Evolutionary conservation across 2,797 vertebrate genomes (phyloP).

Genomic region (Momotus momota): DNA sequence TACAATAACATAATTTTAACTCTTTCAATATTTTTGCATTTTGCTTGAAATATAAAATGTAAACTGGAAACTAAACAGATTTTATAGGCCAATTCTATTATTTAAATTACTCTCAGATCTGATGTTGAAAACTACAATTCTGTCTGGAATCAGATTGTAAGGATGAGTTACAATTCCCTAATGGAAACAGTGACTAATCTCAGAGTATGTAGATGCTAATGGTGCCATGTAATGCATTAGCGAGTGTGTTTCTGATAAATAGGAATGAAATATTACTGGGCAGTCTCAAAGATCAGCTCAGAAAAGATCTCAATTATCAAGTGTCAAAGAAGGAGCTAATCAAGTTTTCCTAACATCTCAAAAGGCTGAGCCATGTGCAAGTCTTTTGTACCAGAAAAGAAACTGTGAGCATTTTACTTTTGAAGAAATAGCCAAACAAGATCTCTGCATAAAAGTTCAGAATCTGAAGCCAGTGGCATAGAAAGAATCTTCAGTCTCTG

Average conservation of each 20-base stretch:
- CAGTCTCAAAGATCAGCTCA: neutral
- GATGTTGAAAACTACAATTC: constrained; percentile 27
- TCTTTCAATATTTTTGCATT: constrained; percentile 34
- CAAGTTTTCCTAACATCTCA: neutral
- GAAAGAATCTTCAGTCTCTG: neutral
- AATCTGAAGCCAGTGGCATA: neutral
- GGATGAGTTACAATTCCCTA: constrained; percentile 50
- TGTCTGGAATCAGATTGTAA: constrained; percentile 16
- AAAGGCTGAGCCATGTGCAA: neutral
- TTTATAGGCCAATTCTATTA: constrained; percentile 31
- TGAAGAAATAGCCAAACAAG: neutral
- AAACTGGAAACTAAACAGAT: constrained; percentile 21
- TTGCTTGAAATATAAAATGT: neutral
- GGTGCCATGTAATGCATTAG: constrained; percentile 54
- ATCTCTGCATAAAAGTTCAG: neutral
- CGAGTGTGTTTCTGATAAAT: constrained; percentile 22
- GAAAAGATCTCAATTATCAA: constrained; percentile 8
- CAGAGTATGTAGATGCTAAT: constrained; percentile 20
- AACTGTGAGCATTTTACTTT: neutral
- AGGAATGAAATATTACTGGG: neutral
- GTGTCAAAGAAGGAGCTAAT: constrained; percentile 5
- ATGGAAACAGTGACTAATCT: constrained; percentile 50
- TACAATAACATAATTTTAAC: constrained; percentile 1
- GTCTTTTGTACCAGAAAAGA: neutral
- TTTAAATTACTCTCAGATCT: constrained; percentile 28